Conservation (phyloP, 2,888 invertebrate genomes). For the Drosophila nigritarsus region DNA sequence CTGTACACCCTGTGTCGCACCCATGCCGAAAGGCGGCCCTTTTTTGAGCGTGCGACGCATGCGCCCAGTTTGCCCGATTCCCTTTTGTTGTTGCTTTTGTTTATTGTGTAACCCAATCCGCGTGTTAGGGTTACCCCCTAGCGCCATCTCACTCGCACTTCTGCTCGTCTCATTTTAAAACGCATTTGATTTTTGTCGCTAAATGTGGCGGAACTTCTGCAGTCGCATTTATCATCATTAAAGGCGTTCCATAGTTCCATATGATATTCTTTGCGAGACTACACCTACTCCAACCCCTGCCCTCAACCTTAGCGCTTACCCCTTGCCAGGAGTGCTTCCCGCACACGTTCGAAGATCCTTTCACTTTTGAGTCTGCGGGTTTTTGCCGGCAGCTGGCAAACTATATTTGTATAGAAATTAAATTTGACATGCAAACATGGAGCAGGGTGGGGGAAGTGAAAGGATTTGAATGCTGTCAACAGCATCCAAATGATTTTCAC, state of each 20-base stretch:
- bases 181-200: conserved; percentile 56
- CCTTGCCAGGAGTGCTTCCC: conserved; percentile 1
- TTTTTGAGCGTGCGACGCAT: conserved; percentile 74
- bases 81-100: conserved; percentile 13
- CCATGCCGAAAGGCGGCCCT: conserved; percentile 38
- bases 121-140: conserved; percentile 60
- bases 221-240: conserved; percentile 80
- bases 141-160: neutral
- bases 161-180: conserved; percentile 30
- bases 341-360: conserved; percentile 50
- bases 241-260: conserved; percentile 54
- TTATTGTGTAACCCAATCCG: conserved; percentile 77
- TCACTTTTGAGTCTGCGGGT: conserved; percentile 70
- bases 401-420: conserved; percentile 75
- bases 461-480: conserved; percentile 68
- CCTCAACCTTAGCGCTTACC: neutral
- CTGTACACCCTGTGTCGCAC: conserved; percentile 14
- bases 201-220: conserved; percentile 78
- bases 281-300: conserved; percentile 28
- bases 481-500: conserved; percentile 2
- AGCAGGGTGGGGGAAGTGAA: conserved; percentile 47
- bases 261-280: conserved; percentile 22
- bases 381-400: conserved; percentile 40
- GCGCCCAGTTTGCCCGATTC: conserved; percentile 37
- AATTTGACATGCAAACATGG: conserved; percentile 81